These are phyloP conservation scores for Artibeus jamaicensis DNA, from an alignment of 2,797 vertebrate species.

Conservation along the genomic window DNA sequence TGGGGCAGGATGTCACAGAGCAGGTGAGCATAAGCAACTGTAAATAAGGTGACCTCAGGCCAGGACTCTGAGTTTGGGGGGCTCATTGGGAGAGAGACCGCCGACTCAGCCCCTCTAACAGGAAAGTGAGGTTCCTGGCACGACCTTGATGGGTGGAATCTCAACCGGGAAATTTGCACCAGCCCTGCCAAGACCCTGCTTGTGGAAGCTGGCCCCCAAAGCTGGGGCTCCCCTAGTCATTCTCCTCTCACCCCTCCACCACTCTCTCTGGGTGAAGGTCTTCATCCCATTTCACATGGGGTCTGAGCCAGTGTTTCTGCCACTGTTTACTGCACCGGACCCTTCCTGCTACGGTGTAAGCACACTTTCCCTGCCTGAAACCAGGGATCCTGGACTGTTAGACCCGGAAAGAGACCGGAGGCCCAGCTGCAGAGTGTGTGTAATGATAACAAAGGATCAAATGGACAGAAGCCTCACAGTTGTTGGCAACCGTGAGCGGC, in stretches of 20 bases:
- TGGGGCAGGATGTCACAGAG: background rate
- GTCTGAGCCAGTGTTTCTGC: background rate
- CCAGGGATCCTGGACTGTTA: background rate
- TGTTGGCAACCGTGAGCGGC: background rate
- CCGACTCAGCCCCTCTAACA: background rate
- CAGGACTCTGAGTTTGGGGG: background rate
- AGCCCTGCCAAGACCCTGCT: background rate
- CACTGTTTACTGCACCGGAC: background rate
- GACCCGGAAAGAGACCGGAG: background rate
- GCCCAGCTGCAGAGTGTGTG: too few species aligned
- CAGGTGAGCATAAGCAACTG: background rate
- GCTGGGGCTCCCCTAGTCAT: background rate
- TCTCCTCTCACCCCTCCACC: background rate
- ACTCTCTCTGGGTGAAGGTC: background rate
- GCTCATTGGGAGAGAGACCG: background rate
- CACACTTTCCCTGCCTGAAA: background rate
- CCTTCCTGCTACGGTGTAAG: background rate
- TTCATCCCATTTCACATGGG: background rate
- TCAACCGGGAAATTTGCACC: background rate
- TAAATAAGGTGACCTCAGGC: background rate
- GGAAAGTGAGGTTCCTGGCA: too few species aligned
- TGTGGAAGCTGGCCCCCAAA: background rate
- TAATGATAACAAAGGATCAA: background rate
- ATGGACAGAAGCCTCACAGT: too few species aligned
- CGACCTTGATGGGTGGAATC: background rate